A percentile compares a stretch with the other conserved stretches of the same genome.
phyloP scores from a whole-genome alignment of 2,888 invertebrate genomes.

The Leptinotarsa tumamoca region DNA sequence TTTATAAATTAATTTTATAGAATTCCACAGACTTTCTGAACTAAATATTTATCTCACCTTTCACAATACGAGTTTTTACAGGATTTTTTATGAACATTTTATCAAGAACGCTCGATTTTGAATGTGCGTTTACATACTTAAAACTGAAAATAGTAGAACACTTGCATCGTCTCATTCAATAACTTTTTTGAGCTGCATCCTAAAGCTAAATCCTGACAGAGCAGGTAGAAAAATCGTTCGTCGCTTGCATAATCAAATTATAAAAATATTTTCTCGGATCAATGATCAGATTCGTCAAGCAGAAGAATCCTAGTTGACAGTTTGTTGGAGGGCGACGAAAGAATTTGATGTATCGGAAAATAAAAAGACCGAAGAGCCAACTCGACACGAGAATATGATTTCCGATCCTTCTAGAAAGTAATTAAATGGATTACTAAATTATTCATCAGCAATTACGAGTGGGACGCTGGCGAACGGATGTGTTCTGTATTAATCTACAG shows the following conservation, averaged over 20 bases:
- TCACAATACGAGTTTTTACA: too few species aligned
- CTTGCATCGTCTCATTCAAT: not conserved
- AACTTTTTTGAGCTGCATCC: not conserved
- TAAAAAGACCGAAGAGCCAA: constrained; percentile 23
- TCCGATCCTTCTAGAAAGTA: constrained; percentile 27
- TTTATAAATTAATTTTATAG: too few species aligned
- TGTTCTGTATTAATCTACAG: constrained; percentile 45
- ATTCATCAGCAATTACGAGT: constrained; percentile 53
- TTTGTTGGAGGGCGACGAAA: constrained; percentile 42
- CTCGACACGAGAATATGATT: constrained; percentile 29
- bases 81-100: too few species aligned
- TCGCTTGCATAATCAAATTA: constrained; percentile 40
- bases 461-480: constrained; percentile 50
- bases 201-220: not conserved
- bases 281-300: constrained; percentile 29
- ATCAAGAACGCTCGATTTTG: too few species aligned
- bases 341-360: constrained; percentile 46
- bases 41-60: too few species aligned
- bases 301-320: constrained; percentile 41
- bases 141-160: not conserved
- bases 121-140: too few species aligned
- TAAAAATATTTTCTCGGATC: constrained; percentile 40
- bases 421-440: constrained; percentile 48
- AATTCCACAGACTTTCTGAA: too few species aligned
- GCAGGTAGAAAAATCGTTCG: constrained; percentile 31